Conservation (phyloP, 2,888 invertebrate species). For the Andrena marginata region DNA sequence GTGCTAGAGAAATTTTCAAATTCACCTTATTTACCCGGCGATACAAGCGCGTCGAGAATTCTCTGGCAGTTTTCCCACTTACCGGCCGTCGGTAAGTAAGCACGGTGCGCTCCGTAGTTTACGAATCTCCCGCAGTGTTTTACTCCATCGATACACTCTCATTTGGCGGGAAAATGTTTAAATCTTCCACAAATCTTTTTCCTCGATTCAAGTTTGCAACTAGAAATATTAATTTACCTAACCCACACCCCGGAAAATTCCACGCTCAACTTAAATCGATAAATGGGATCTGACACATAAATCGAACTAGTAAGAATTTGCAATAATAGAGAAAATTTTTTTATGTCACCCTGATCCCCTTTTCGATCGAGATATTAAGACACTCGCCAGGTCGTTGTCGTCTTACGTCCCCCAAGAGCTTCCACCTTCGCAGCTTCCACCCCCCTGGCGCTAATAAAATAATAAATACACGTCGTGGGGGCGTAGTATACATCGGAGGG, state of each 20-base stretch:
- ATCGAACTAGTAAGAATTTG: neutral
- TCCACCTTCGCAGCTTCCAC: constrained; percentile 48
- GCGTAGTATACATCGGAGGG: constrained; percentile 17
- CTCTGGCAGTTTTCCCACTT: constrained; percentile 41
- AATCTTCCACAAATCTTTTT: neutral
- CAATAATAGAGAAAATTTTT: neutral
- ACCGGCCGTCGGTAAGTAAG: constrained; percentile 58
- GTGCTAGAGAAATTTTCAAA: neutral
- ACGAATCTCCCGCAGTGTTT: constrained; percentile 17
- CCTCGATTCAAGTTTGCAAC: neutral
- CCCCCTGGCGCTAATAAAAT: constrained; percentile 72
- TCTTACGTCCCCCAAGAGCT: constrained; percentile 45
- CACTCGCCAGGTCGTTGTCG: constrained; percentile 23
- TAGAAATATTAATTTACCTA: neutral
- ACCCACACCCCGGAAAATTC: too few species aligned
- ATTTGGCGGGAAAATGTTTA: neutral
- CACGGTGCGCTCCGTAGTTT: constrained; percentile 28
- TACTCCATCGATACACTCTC: constrained; percentile 3
- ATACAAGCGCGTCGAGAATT: neutral
- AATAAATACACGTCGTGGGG: constrained; percentile 71
- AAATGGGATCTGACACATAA: too few species aligned
- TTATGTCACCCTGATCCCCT: neutral
- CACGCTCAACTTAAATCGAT: too few species aligned
- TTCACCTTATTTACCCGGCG: neutral
- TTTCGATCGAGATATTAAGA: constrained; percentile 37